A percentile compares a stretch with the other conserved stretches of the same genome.
Evolutionary conservation across 2,888 invertebrate genomes (phyloP).

Genomic region (Synergus japonicus): DNA sequence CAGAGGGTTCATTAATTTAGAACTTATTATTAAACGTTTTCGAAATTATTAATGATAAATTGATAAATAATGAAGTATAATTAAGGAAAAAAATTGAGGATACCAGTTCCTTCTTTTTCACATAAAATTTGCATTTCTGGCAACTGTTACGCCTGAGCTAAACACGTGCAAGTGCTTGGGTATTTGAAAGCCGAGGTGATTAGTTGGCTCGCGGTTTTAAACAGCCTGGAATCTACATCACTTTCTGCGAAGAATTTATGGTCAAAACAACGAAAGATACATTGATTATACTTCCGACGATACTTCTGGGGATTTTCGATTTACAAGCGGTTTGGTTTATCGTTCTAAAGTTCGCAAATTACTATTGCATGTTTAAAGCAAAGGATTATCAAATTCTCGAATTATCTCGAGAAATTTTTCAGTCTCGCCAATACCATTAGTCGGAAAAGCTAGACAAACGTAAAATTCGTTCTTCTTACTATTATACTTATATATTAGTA

Average conservation of each 20-base stretch:
- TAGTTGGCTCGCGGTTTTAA: slow-evolving; percentile 52
- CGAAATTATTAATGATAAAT: too few relatives aligned
- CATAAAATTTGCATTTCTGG: slow-evolving; percentile 28
- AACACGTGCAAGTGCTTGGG: slow-evolving; percentile 42
- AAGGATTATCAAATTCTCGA: too few relatives aligned
- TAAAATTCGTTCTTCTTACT: too few relatives aligned
- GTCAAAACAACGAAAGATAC: slow-evolving; percentile 58
- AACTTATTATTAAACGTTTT: too few relatives aligned
- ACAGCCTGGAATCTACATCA: slow-evolving; percentile 55
- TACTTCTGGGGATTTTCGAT: slow-evolving; percentile 58
- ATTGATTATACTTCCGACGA: slow-evolving; percentile 59
- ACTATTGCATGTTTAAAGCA: not conserved
- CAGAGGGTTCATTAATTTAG: too few relatives aligned
- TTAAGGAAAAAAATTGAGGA: not conserved
- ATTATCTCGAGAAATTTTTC: too few relatives aligned
- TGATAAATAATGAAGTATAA: not conserved
- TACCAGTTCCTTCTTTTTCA: not conserved
- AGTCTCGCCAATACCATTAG: too few relatives aligned
- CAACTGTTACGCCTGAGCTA: slow-evolving; percentile 42
- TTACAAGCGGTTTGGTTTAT: slow-evolving; percentile 45
- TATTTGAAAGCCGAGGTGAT: slow-evolving; percentile 49
- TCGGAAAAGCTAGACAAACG: too few relatives aligned
- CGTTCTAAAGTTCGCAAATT: not conserved
- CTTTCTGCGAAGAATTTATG: slow-evolving; percentile 56
- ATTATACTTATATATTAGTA: too few relatives aligned